These are phyloP conservation scores for Microctonus aethiopoides DNA, from an alignment of 2,888 invertebrate genomes.

Conservation along the genomic window DNA sequence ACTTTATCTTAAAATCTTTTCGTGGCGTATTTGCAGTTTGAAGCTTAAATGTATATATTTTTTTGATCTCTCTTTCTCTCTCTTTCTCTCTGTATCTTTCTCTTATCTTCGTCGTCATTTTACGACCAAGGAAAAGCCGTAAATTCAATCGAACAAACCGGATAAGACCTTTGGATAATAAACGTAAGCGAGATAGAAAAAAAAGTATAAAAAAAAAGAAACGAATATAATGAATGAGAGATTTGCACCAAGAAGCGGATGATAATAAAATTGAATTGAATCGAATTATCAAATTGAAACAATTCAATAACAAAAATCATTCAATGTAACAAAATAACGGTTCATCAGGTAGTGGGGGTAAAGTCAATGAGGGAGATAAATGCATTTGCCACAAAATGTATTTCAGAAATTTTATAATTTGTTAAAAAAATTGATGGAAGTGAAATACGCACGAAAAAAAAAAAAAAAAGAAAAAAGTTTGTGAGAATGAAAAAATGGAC, in stretches of 20 bases:
- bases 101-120: slow-evolving; percentile 30
- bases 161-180: slow-evolving; percentile 8
- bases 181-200: slow-evolving; percentile 2
- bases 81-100: slow-evolving; percentile 3
- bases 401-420: neutral
- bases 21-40: neutral
- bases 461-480: neutral
- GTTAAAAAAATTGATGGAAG: neutral
- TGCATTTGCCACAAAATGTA: neutral
- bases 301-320: neutral
- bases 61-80: neutral
- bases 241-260: neutral
- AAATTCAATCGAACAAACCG: slow-evolving; percentile 31
- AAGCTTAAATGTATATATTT: neutral
- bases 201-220: neutral
- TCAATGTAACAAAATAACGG: neutral
- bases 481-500: slow-evolving; percentile 4
- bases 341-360: neutral
- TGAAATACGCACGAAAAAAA: slow-evolving; percentile 19
- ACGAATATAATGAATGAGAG: neutral
- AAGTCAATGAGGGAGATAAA: slow-evolving; percentile 23
- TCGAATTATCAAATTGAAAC: slow-evolving; percentile 20
- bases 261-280: slow-evolving; percentile 6
- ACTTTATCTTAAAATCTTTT: slow-evolving; percentile 36
- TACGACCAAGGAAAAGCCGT: slow-evolving; percentile 20